Conservation (phyloP, 2,797 vertebrate species). For the Hemibagrus guttatus region DNA sequence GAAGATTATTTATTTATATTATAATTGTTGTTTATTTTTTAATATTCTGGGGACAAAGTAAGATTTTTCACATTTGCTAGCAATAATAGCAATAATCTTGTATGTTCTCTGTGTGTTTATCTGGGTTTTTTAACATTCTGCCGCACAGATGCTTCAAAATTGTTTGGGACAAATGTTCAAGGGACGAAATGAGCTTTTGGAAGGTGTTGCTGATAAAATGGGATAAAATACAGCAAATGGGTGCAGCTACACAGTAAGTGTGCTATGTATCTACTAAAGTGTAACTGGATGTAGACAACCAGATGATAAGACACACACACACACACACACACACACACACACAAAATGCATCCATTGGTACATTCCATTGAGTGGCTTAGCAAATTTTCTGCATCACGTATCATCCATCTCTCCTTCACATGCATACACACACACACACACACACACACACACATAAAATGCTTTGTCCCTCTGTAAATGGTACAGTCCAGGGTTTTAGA, state of each 20-base stretch:
- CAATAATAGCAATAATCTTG: neutral
- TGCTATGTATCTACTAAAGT: neutral
- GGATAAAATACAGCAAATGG: neutral
- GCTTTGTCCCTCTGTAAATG: conserved; percentile 15
- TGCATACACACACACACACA: no score
- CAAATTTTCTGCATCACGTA: no score
- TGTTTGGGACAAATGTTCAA: no score
- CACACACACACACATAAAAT: neutral
- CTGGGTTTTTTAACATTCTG: neutral
- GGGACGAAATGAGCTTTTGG: no score
- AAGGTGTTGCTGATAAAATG: no score
- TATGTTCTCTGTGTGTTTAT: neutral
- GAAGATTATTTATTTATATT: no score
- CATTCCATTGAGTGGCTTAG: no score
- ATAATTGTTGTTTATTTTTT: neutral
- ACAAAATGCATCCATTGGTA: no score
- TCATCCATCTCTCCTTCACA: no score
- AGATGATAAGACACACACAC: neutral
- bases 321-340: neutral
- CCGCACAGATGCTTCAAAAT: no score
- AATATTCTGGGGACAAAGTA: neutral
- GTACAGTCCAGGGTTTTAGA: conserved; percentile 22
- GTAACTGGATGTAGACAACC: neutral
- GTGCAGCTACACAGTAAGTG: neutral
- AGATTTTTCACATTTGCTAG: neutral